These are phyloP conservation scores for Allobates femoralis DNA, from an alignment of 2,797 vertebrate genomes.

Conservation along the genomic window DNA sequence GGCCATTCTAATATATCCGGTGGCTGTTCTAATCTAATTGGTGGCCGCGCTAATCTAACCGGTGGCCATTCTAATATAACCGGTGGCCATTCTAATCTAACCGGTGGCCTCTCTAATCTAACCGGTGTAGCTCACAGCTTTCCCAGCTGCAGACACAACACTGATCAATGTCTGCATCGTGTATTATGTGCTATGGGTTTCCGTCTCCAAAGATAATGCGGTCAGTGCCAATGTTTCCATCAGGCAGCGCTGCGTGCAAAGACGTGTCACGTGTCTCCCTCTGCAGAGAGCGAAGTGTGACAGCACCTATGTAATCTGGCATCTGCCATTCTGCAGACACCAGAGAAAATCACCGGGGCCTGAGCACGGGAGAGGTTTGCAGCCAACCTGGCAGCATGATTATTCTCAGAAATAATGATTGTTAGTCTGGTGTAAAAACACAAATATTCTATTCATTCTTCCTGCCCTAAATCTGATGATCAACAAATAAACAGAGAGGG, in stretches of 20 bases:
- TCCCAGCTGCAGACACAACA: neutral
- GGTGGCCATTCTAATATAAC: too few species aligned
- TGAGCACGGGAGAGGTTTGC: neutral
- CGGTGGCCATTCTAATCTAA: too few species aligned
- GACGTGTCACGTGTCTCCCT: conserved; percentile 1
- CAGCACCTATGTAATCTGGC: conserved; percentile 24
- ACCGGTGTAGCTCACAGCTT: neutral
- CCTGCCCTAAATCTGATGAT: neutral
- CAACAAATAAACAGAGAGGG: conserved; percentile 44
- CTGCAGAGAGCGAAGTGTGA: conserved; percentile 30
- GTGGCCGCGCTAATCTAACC: too few species aligned
- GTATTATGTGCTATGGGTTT: neutral
- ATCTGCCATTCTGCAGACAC: conserved; percentile 42
- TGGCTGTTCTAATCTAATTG: too few species aligned
- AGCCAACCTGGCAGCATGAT: conserved; percentile 49
- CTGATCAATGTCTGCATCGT: neutral
- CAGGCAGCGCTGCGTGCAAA: neutral
- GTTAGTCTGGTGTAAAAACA: conserved; percentile 43
- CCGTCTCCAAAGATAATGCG: neutral
- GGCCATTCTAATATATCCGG: too few species aligned
- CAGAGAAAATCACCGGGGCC: neutral
- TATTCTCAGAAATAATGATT: conserved; percentile 49
- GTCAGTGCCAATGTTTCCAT: conserved; percentile 17
- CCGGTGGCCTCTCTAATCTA: neutral
- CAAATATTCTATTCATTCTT: conserved; percentile 47